These are phyloP conservation scores for Metopia argyrocephala DNA, from an alignment of 2,888 invertebrate species.

Conservation along the genomic window DNA sequence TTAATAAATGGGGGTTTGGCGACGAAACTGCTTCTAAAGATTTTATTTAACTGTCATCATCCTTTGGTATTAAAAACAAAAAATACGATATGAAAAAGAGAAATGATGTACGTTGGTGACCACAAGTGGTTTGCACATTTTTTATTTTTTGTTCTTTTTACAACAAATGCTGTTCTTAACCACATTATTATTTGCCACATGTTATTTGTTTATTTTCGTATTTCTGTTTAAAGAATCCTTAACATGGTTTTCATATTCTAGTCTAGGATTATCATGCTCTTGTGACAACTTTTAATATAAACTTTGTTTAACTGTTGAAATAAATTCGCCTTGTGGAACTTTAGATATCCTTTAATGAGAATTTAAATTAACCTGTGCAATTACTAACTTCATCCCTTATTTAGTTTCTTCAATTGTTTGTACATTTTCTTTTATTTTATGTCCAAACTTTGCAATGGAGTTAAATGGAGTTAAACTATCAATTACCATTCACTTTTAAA, in stretches of 20 bases:
- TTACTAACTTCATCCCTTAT: too few species aligned
- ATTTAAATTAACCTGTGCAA: too few species aligned
- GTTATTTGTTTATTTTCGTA: neutral
- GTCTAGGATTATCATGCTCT: neutral
- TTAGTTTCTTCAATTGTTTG: too few species aligned
- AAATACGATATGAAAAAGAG: neutral
- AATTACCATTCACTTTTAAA: too few species aligned
- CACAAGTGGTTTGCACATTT: conserved; percentile 53
- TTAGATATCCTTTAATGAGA: too few species aligned
- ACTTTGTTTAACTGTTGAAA: too few species aligned
- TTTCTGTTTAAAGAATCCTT: neutral
- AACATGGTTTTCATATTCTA: neutral
- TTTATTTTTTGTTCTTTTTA: conserved; percentile 30
- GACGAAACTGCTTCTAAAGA: neutral
- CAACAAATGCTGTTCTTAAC: conserved; percentile 61
- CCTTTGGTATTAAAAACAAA: neutral
- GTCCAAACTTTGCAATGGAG: too few species aligned
- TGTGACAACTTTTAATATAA: too few species aligned
- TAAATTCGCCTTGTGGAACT: too few species aligned
- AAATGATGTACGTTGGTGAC: conserved; percentile 42
- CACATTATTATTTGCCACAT: conserved; percentile 37
- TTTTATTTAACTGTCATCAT: conserved; percentile 26
- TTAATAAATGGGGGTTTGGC: conserved; percentile 15
- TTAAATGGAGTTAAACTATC: too few species aligned
- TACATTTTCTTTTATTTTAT: too few species aligned